phyloP scores from a whole-genome alignment of 2,113 vertebrate species.

The Antechinus stuartii region DNA sequence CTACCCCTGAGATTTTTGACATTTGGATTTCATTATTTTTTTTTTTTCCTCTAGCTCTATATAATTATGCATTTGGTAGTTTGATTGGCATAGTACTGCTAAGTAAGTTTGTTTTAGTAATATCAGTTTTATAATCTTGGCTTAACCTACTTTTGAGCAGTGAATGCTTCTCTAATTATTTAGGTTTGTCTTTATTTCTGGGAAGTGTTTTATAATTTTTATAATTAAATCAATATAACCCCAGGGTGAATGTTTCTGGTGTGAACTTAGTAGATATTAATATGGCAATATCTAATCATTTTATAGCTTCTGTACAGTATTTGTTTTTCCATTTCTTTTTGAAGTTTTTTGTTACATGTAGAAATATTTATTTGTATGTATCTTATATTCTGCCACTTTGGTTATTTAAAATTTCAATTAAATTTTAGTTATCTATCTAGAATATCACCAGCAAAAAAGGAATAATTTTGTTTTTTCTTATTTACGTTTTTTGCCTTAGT shows the following conservation, averaged over 20 bases:
- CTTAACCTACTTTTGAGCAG: not conserved
- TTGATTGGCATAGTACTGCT: not conserved
- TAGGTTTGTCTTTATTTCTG: not conserved
- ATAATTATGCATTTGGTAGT: not conserved
- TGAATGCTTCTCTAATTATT: not conserved
- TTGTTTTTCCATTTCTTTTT: not conserved
- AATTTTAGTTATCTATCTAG: not conserved
- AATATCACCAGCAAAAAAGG: not conserved
- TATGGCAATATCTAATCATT: not conserved
- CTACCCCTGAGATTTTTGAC: not conserved
- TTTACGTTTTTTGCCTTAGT: too few species aligned
- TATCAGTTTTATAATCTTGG: not conserved
- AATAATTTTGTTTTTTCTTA: too few species aligned
- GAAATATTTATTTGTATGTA: not conserved
- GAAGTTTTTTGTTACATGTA: too few species aligned
- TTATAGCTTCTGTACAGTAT: not conserved
- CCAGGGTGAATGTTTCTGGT: not conserved
- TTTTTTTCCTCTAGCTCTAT: too few species aligned
- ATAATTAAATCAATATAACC: not conserved
- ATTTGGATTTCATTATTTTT: not conserved
- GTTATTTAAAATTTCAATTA: not conserved
- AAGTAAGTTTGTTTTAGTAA: not conserved
- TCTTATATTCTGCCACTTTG: not conserved
- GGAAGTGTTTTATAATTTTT: not conserved
- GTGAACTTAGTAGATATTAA: not conserved